phyloP scores from a whole-genome alignment of 2,113 vertebrate species.

The Vulpes vulpes region DNA sequence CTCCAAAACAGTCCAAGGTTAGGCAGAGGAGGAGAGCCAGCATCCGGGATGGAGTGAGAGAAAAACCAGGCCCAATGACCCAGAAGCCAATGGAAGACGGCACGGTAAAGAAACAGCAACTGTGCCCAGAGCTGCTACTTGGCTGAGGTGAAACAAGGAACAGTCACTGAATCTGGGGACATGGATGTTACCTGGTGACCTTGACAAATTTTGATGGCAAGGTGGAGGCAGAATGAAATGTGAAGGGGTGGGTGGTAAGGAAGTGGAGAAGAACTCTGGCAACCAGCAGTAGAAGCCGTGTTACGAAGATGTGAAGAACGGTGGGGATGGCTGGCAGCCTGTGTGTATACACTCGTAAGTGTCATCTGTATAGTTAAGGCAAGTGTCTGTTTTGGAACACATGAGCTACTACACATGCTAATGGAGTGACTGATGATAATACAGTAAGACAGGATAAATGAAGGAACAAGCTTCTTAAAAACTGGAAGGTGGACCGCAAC shows the following conservation, averaged over 20 bases:
- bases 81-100: background rate
- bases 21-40: background rate
- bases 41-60: background rate
- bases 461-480: background rate
- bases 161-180: background rate
- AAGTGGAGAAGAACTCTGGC: background rate
- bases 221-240: background rate
- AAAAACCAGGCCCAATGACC: background rate
- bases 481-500: background rate
- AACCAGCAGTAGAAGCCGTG: too few relatives aligned
- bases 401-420: background rate
- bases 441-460: background rate
- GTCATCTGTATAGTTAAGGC: accelerated
- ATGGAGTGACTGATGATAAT: accelerated
- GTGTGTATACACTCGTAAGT: background rate
- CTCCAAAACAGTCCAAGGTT: background rate
- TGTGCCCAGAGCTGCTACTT: background rate
- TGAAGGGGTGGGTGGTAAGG: background rate
- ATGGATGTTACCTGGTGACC: background rate
- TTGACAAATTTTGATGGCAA: background rate
- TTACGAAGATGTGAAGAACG: background rate
- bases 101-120: background rate
- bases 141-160: background rate
- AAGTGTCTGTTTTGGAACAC: background rate
- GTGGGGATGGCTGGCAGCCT: background rate